Evolutionary conservation across 2,888 invertebrate species (phyloP), one percentile per base, ranked within the genome.

Genomic region (Chrysolina americana): DNA sequence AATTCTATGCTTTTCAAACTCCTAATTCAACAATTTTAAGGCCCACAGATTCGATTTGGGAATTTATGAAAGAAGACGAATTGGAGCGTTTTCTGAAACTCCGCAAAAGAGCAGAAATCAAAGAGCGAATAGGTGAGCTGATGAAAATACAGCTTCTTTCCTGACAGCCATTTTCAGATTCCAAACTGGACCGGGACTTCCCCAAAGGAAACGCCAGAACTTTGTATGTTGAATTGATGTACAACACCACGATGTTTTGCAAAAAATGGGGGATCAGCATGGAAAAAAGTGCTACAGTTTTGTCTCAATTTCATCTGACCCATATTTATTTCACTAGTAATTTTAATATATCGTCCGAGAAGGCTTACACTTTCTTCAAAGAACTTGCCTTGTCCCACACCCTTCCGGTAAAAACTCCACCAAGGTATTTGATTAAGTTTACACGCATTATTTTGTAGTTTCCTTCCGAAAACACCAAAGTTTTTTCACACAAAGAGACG

Each of bases 271-370:
- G 79, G 17, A 86, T 85, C 72, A 80, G 77, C 68, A 23, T 82
- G 15, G 79, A 83, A 68, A 86, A 88, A 83, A 79, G 81, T 44
- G 86, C 85, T 47, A 81, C 86, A 1, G 66, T 87, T n/a, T 78
- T 88, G 36, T 86, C 87, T 0, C 85, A 86, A 65, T 87, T 87
- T 75, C 87, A 86, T 78, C 76, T 86, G 71, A 86, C 87, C 0
- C 88, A 88, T 72, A 71, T 82, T 44, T 86, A 84, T 76, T 86
- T 88, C 71, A 85, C 84, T 6, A 84, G 83, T 71, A 79, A 83
- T 19, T 79, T 83, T 65, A 77, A 85, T 47, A 79, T 83, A 23
- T 81, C 85, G 11, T 82, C 87, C 5, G 87, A 87, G 77, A 87
- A 87, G 79, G 73, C 86, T 4, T 88, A 86, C 72, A 74, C 78